Evolutionary conservation across 2,888 invertebrate genomes (phyloP).

Genomic region (Eupeodes luniger): DNA sequence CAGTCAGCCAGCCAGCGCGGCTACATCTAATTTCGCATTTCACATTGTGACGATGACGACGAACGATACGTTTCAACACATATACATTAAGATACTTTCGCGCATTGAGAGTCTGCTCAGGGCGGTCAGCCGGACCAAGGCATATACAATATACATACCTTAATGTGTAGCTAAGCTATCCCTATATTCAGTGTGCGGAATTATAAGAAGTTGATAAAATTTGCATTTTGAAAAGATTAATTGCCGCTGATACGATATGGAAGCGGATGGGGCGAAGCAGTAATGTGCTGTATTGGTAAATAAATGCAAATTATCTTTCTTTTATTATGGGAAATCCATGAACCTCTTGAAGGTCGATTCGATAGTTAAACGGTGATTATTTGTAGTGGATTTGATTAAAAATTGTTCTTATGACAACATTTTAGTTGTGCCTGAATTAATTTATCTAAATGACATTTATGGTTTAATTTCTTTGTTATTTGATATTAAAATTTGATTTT

Average conservation of each 20-base stretch:
- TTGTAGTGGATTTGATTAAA: background rate
- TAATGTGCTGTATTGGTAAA: constrained; percentile 24
- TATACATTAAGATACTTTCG: background rate
- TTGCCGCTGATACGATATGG: constrained; percentile 65
- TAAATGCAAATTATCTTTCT: constrained; percentile 54
- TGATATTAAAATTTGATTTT: no score
- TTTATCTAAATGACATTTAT: no score
- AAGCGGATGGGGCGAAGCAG: constrained; percentile 44
- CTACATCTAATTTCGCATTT: constrained; percentile 9
- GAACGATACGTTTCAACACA: constrained; percentile 24
- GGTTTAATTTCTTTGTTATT: no score
- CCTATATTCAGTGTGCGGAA: constrained; percentile 42
- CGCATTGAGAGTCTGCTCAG: constrained; percentile 71
- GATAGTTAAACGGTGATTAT: background rate
- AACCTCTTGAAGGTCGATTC: constrained; percentile 46
- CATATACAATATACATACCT: constrained; percentile 23
- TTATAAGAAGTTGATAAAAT: constrained; percentile 56
- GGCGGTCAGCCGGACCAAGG: constrained; percentile 59
- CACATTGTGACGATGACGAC: constrained; percentile 53
- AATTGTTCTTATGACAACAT: no score
- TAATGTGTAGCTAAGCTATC: background rate
- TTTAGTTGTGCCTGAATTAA: no score
- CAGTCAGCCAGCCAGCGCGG: constrained; percentile 33
- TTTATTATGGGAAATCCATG: constrained; percentile 7
- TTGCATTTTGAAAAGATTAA: constrained; percentile 67